Evolutionary conservation across 2,888 invertebrate genomes (phyloP), one percentile per base, ranked within the genome.

Genomic region (Cacoxenus indagator): DNA sequence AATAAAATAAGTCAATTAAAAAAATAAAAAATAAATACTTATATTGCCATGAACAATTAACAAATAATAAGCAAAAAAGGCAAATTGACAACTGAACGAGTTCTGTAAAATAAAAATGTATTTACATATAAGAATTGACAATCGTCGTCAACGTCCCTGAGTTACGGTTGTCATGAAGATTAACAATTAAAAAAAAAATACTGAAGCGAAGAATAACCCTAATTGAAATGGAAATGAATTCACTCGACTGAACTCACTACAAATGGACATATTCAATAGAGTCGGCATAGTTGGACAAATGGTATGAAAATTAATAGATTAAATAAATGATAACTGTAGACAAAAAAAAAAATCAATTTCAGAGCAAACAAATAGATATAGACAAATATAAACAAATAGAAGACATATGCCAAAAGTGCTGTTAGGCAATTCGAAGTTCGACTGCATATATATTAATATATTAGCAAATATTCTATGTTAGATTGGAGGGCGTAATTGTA

Each of bases 141-240:
- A 51, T 6, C 51, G 37, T 37, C 37, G 37, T 37, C 5, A 37
- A 37, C 8, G 37, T 37, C 37, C 9, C 14, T 37, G 37, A n/a
- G n/a, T n/a, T n/a, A n/a, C n/a, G n/a, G n/a, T 14, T 64, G 65
- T 65, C 46, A 64, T 67, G 68, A 64, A 66, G 64, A n/a, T 64
- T 37, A 45, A n/a, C 31, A 22, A 37, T 2, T 59, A 57, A 48
- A 22, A 24, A 4, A n/a, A 14, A 11, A 29, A 51, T 9, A 45
- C 26, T 17, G 4, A 27, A 67, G 22, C 24, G 62, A n/a, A 67
- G 67, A 43, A 22, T 26, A 68, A 22, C 11, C 19, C 22, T 43
- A 48, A 65, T 64, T 46, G 54, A 45, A 65, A 29, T 45, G 61
- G 45, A 62, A 62, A 62, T 62, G 29, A 62, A 62, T 62, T 62